These are phyloP conservation scores for Hippocampus kuda DNA, from an alignment of 2,797 vertebrate species.

Conservation along the genomic window DNA sequence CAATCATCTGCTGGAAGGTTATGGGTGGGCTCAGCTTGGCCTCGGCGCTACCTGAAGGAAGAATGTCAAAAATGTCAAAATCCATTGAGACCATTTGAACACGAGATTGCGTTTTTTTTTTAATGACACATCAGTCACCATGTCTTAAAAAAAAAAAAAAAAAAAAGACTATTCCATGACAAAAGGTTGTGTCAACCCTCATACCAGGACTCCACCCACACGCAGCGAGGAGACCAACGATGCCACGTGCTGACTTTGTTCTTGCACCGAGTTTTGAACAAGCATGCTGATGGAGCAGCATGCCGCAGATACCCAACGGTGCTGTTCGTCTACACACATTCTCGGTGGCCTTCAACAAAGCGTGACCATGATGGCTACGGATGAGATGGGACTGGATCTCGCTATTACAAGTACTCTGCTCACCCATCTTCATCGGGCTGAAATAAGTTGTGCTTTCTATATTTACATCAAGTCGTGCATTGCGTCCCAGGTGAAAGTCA, in stretches of 20 bases:
- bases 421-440: not conserved
- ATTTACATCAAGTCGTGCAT: not conserved
- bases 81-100: not conserved
- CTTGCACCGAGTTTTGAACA: slow-evolving; percentile 79
- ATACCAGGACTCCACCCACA: slow-evolving; percentile 70
- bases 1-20: no score
- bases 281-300: slow-evolving; percentile 56
- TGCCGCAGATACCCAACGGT: slow-evolving; percentile 80
- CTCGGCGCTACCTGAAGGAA: no score
- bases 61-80: no score
- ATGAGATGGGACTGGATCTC: no score
- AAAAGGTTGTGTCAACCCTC: slow-evolving; percentile 33
- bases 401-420: not conserved
- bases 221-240: slow-evolving; percentile 66
- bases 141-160: not conserved
- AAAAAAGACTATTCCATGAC: not conserved
- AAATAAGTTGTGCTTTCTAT: not conserved
- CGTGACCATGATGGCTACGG: no score
- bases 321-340: slow-evolving; percentile 11
- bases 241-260: slow-evolving; percentile 66
- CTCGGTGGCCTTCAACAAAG: not conserved
- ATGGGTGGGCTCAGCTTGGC: no score
- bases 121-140: not conserved
- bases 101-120: not conserved
- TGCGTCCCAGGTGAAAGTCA: not conserved